Evolutionary conservation across 2,888 invertebrate genomes (phyloP).

Genomic region (Chrysopilus asiliformis): DNA sequence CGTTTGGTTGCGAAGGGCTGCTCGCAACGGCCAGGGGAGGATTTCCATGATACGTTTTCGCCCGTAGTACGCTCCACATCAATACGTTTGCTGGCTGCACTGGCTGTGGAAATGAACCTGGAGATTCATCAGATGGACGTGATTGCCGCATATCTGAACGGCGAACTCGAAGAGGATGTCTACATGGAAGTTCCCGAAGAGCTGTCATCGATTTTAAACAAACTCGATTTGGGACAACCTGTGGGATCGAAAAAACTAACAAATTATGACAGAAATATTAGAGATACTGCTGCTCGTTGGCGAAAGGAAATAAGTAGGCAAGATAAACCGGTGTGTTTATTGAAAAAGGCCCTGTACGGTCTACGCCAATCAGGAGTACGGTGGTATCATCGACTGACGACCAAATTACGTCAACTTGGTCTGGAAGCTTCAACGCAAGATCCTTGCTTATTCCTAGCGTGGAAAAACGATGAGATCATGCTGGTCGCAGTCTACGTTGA

Average conservation of each 20-base stretch:
- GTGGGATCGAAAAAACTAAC: too few relatives aligned
- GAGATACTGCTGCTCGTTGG: neutral
- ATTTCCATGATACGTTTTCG: constrained; percentile 23
- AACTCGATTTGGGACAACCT: too few relatives aligned
- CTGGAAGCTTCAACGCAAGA: constrained; percentile 12
- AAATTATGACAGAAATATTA: neutral
- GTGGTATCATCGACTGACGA: constrained; percentile 16
- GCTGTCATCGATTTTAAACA: constrained; percentile 6
- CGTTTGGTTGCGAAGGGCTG: constrained; percentile 23
- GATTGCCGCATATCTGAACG: constrained; percentile 17
- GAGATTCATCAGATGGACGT: constrained; percentile 16
- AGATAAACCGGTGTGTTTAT: constrained; percentile 12
- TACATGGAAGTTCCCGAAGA: constrained; percentile 15
- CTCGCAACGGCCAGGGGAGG: constrained; percentile 20
- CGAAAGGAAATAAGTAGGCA: neutral
- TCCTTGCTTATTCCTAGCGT: constrained; percentile 13
- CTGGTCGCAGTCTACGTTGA: constrained; percentile 15
- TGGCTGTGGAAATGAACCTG: constrained; percentile 14
- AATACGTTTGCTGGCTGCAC: constrained; percentile 15
- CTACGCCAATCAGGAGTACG: constrained; percentile 15
- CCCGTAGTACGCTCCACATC: constrained; percentile 19
- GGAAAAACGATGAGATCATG: constrained; percentile 9
- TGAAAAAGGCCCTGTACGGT: constrained; percentile 16
- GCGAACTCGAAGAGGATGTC: constrained; percentile 15
- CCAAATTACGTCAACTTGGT: constrained; percentile 12